These are phyloP conservation scores for Acanthoscelides obtectus DNA, from an alignment of 2,888 invertebrate genomes.

Conservation along the genomic window DNA sequence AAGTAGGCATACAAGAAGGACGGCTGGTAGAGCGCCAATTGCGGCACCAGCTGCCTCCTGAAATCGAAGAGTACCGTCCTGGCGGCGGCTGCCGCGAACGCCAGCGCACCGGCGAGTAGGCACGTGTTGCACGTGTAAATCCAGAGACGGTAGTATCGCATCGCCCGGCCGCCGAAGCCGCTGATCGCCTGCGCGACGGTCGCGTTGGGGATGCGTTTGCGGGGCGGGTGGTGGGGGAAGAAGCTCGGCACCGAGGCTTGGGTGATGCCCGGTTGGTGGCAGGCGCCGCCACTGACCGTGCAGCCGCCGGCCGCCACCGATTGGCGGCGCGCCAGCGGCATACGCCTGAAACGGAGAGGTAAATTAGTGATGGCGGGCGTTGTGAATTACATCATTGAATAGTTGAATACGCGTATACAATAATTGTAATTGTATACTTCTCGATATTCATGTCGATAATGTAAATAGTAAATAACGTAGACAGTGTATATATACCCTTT, in stretches of 20 bases:
- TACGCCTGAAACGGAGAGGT: background rate
- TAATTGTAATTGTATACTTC: too few relatives aligned
- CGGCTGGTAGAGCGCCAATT: conserved; percentile 72
- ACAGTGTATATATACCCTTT: too few relatives aligned
- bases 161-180: conserved; percentile 48
- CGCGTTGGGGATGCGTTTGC: background rate
- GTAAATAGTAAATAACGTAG: too few relatives aligned
- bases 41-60: conserved; percentile 62
- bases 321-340: background rate
- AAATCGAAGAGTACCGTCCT: conserved; percentile 67
- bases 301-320: background rate
- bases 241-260: background rate
- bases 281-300: conserved; percentile 10
- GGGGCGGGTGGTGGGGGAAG: too few relatives aligned
- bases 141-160: conserved; percentile 86
- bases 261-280: background rate
- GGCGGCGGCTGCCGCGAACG: conserved; percentile 72
- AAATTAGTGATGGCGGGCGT: too few relatives aligned
- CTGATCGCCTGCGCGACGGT: conserved; percentile 33
- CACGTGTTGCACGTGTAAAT: conserved; percentile 90
- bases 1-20: conserved; percentile 77
- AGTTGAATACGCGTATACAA: too few relatives aligned
- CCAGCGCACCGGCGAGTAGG: conserved; percentile 75
- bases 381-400: too few relatives aligned
- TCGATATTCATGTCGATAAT: too few relatives aligned